Evolutionary conservation across 64 coral and sea anemone species (phyloP).

Genomic region (Montipora cactus): DNA sequence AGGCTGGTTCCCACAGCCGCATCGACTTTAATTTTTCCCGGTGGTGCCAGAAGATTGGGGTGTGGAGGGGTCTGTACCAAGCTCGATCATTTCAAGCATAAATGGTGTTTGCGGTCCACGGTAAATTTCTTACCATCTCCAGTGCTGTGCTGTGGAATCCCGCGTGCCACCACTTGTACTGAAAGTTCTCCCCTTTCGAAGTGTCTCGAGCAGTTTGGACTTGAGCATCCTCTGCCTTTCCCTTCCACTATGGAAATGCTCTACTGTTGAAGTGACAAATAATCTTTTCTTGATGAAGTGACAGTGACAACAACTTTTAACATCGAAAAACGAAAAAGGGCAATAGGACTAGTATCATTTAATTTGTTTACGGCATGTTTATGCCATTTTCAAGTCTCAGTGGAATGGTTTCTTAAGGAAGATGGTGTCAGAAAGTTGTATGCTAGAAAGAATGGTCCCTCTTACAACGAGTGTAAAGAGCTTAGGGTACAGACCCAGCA

Average conservation of each 20-base stretch:
- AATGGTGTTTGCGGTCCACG: conserved; percentile 48
- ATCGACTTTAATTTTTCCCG: conserved; percentile 36
- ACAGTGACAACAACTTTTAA: no score
- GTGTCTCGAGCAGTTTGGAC: no score
- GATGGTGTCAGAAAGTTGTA: no score
- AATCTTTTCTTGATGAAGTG: no score
- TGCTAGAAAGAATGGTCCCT: no score
- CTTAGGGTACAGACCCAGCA: no score
- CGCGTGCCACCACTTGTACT: conserved; percentile 55
- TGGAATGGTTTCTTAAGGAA: no score
- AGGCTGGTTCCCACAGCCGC: conserved; percentile 24
- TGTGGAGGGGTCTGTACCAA: conserved; percentile 16
- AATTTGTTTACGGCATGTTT: no score
- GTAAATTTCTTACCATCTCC: conserved; percentile 38
- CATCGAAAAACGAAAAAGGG: no score
- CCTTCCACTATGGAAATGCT: conserved; percentile 36
- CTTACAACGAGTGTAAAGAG: no score
- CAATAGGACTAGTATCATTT: no score
- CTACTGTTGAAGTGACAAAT: conserved; percentile 24
- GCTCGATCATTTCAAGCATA: conserved; percentile 68
- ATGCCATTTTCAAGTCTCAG: no score
- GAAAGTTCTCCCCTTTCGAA: conserved; percentile 57
- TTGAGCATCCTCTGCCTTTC: conserved; percentile 11
- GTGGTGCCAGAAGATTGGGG: conserved; percentile 40
- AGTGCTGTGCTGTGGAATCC: conserved; percentile 51